These are phyloP conservation scores for Zaprionus inermis DNA, from an alignment of 1,140 invertebrate species.

Conservation along the genomic window DNA sequence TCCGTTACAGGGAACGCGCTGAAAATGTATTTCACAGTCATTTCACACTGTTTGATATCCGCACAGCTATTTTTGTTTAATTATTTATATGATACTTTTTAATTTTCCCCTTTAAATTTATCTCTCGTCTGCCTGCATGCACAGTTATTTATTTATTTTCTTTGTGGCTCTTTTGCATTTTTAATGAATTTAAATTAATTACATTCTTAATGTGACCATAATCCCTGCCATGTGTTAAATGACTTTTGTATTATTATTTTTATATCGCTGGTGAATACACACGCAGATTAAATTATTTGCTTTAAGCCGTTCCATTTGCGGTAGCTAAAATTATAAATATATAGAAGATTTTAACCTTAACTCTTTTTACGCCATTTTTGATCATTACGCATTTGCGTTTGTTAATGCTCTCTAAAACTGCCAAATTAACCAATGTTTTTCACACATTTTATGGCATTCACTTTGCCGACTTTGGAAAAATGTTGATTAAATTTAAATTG, in stretches of 20 bases:
- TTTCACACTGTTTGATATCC: slow-evolving; percentile 13
- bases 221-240: slow-evolving; percentile 61
- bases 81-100: slow-evolving; percentile 66
- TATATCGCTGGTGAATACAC: neutral
- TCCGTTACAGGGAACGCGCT: slow-evolving; percentile 24
- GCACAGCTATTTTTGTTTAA: slow-evolving; percentile 60
- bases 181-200: slow-evolving; percentile 70
- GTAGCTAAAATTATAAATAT: slow-evolving; percentile 12
- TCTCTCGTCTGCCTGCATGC: slow-evolving; percentile 33
- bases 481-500: slow-evolving; percentile 36
- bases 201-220: slow-evolving; percentile 72
- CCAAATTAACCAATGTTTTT: neutral
- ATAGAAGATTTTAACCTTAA: slow-evolving; percentile 12
- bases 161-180: slow-evolving; percentile 55
- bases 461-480: neutral
- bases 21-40: slow-evolving; percentile 36
- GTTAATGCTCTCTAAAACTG: neutral
- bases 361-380: neutral
- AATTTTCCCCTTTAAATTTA: slow-evolving; percentile 53
- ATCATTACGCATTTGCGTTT: neutral
- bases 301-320: slow-evolving; percentile 28
- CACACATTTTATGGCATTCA: neutral
- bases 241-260: slow-evolving; percentile 52
- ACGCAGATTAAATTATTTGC: slow-evolving; percentile 41
- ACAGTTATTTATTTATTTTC: slow-evolving; percentile 48